Conservation (phyloP, 1,140 invertebrate genomes). For the Drosophila rufa region DNA sequence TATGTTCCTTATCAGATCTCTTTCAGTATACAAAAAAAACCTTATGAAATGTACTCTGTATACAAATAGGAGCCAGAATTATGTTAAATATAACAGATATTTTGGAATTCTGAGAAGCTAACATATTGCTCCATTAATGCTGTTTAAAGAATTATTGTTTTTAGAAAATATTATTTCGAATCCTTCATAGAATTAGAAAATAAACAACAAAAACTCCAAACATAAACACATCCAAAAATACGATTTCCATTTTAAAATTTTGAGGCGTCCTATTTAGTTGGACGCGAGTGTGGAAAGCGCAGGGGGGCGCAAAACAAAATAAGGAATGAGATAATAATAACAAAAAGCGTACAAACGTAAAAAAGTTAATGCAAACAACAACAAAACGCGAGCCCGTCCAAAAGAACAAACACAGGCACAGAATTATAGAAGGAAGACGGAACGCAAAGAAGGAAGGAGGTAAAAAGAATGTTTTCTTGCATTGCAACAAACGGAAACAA, state of each 20-base stretch:
- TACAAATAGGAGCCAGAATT: too few species aligned
- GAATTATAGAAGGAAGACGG: conserved; percentile 21
- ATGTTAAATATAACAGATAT: background rate
- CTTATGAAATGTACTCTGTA: too few species aligned
- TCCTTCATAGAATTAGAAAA: too few species aligned
- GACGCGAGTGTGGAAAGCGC: conserved; percentile 48
- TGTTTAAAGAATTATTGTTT: too few species aligned
- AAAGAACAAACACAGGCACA: conserved; percentile 63
- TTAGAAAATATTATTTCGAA: too few species aligned
- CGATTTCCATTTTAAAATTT: too few species aligned
- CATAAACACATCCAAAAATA: too few species aligned
- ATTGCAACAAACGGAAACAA: conserved; percentile 65
- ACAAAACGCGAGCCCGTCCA: conserved; percentile 56
- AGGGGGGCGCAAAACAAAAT: conserved; percentile 43
- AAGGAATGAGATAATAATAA: conserved; percentile 81
- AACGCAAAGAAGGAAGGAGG: conserved; percentile 28
- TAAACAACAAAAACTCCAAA: too few species aligned
- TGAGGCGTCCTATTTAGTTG: background rate
- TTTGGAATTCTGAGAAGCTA: background rate
- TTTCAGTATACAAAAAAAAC: conserved; percentile 1
- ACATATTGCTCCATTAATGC: too few species aligned
- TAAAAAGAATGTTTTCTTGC: conserved; percentile 56
- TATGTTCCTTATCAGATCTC: conserved; percentile 16
- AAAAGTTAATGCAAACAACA: conserved; percentile 63
- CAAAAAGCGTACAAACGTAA: conserved; percentile 67